These are phyloP conservation scores for Eolophus roseicapilla DNA, from an alignment of 2,113 vertebrate species.

Conservation along the genomic window DNA sequence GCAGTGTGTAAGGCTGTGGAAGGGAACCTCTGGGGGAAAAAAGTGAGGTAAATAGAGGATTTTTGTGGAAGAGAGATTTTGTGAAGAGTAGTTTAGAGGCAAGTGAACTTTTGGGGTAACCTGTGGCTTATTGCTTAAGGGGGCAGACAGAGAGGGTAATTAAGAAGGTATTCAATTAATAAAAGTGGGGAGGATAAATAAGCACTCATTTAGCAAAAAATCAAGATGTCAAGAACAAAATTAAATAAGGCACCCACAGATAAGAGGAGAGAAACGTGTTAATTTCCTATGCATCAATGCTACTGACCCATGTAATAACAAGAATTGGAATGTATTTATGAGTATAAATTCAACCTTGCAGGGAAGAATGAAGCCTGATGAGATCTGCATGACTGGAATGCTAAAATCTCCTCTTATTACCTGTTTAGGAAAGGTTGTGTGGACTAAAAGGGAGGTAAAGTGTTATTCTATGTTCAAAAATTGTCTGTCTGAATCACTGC, in stretches of 20 bases:
- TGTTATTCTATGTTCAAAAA: background rate
- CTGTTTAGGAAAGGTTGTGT: background rate
- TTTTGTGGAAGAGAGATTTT: background rate
- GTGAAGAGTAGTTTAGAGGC: background rate
- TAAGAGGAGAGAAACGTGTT: background rate
- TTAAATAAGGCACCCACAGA: background rate
- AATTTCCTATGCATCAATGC: background rate
- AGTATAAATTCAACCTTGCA: background rate
- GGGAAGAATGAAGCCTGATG: background rate
- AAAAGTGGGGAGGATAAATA: background rate
- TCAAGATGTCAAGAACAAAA: conserved; percentile 1
- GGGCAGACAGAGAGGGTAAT: background rate
- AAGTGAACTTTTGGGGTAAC: background rate
- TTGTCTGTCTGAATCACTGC: background rate
- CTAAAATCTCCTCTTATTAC: background rate
- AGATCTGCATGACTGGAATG: background rate
- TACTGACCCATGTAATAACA: background rate
- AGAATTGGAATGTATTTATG: background rate
- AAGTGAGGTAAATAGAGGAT: background rate
- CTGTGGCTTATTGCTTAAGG: background rate
- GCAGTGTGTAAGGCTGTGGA: background rate
- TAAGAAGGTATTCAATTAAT: background rate
- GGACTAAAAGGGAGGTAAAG: background rate
- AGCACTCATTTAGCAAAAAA: background rate
- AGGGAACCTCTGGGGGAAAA: background rate